Evolutionary conservation across 2,797 vertebrate species (phyloP), one percentile per base, ranked within the genome.

Genomic region (Helarctos malayanus): DNA sequence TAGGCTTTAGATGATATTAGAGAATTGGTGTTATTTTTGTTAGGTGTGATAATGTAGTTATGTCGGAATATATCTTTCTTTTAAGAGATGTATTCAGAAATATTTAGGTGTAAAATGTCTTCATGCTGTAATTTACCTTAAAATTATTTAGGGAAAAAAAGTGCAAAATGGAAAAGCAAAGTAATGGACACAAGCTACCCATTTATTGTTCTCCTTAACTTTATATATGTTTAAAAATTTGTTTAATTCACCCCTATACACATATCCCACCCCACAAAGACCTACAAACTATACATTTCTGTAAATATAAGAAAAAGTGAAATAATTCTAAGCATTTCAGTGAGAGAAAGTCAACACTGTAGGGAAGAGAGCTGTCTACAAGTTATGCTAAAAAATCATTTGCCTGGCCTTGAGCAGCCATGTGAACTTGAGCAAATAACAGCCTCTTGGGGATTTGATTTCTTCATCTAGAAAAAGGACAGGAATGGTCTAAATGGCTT

Each of bases 41-140:
- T 63, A 52, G 32, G 15, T 82, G 5, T 91, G 21, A 29, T 61
- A 69, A 47, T 45, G 9, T 61, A 79, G 32, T 21, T 79, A 78
- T 32, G 23, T 14, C 76, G 11, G 32, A 56, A 69, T 23, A 57
- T 14, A 8, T 78, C 61, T 89, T 65, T 83, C 79, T 91, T 94
- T 94, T 54, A 59, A 83, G 61, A 95, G n/a, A 89, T 32, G 6
- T 25, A 87, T 54, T 90, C 38, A 63, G 61, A 97, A 96, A 84
- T 80, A 78, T 86, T 59, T 71, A 81, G 38, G 16, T 73, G 10
- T 54, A 41, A 65, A 88, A 84, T 68, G 16, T 82, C 29, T 35
- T 86, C 12, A n/a, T 41, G 38, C 13, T 82, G 1, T 85, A 92
- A 88, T 88, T 45, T 87, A 38, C 18, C 32, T 94, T 95, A 92